phyloP scores from a whole-genome alignment of 2,113 vertebrate species.

The Mustela lutreola region DNA sequence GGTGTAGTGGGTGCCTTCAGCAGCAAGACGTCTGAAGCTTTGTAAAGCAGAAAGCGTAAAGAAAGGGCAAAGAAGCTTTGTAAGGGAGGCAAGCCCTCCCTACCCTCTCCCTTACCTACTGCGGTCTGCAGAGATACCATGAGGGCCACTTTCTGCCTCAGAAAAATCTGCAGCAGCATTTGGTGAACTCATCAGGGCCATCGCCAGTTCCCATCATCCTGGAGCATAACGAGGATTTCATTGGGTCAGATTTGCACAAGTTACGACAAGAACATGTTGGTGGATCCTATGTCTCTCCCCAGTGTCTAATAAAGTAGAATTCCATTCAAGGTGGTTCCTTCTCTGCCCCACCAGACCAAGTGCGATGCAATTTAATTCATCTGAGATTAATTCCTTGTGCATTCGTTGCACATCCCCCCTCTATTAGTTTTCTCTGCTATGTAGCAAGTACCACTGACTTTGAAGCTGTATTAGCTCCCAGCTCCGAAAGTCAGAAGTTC shows the following conservation, averaged over 20 bases:
- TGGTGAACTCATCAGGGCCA: background rate
- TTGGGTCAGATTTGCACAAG: background rate
- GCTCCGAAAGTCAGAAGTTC: background rate
- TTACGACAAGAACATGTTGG: background rate
- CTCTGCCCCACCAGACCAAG: background rate
- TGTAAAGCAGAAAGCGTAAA: background rate
- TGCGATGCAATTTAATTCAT: background rate
- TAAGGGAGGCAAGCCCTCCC: background rate
- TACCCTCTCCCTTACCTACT: too few species aligned
- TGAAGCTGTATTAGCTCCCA: background rate
- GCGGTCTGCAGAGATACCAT: rapidly evolving
- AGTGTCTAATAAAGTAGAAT: background rate
- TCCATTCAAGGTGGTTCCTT: background rate
- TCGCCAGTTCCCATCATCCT: background rate
- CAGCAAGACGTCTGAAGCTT: background rate
- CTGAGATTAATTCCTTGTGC: background rate
- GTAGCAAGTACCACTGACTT: background rate
- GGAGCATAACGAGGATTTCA: background rate
- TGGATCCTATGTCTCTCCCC: background rate
- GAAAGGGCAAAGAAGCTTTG: background rate
- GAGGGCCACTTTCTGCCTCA: background rate
- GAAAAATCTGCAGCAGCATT: background rate
- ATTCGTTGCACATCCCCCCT: background rate
- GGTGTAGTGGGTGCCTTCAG: background rate
- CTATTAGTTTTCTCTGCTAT: background rate